Evolutionary conservation across 2,797 vertebrate species (phyloP).

Genomic region (Labroides dimidiatus): DNA sequence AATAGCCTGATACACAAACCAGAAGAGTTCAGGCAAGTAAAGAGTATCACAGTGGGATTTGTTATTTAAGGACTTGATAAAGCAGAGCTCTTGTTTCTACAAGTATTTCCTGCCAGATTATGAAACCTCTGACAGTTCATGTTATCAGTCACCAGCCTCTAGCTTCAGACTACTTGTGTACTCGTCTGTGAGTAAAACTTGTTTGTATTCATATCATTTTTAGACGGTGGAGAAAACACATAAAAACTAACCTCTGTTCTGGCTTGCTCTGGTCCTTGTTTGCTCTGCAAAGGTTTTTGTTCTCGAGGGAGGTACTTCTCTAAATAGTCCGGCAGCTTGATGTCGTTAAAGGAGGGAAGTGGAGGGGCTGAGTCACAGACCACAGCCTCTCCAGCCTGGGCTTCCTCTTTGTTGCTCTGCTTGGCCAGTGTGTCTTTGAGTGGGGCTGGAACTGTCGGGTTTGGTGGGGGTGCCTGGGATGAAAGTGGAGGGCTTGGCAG

Average conservation of each 20-base stretch:
- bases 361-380: slow-evolving; percentile 76
- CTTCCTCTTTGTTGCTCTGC: slow-evolving; percentile 50
- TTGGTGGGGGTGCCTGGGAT: slow-evolving; percentile 31
- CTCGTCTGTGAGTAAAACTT: background rate
- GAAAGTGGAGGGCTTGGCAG: slow-evolving; percentile 41
- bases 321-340: slow-evolving; percentile 85
- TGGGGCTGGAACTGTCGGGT: slow-evolving; percentile 27
- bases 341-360: slow-evolving; percentile 82
- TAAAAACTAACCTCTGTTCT: slow-evolving; percentile 72
- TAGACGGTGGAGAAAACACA: slow-evolving; percentile 4
- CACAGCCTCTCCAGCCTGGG: slow-evolving; percentile 47
- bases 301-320: slow-evolving; percentile 86
- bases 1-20: slow-evolving; percentile 48
- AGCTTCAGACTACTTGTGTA: background rate
- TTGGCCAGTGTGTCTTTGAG: slow-evolving; percentile 27
- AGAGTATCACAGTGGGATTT: background rate
- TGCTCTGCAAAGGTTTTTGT: slow-evolving; percentile 70
- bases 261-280: slow-evolving; percentile 63
- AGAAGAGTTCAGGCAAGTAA: slow-evolving; percentile 2
- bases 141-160: background rate
- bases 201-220: slow-evolving; percentile 1
- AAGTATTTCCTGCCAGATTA: background rate
- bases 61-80: background rate
- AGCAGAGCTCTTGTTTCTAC: background rate
- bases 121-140: background rate